These are phyloP conservation scores for Elaeidobius kamerunicus DNA, from an alignment of 2,888 invertebrate species.

Conservation along the genomic window DNA sequence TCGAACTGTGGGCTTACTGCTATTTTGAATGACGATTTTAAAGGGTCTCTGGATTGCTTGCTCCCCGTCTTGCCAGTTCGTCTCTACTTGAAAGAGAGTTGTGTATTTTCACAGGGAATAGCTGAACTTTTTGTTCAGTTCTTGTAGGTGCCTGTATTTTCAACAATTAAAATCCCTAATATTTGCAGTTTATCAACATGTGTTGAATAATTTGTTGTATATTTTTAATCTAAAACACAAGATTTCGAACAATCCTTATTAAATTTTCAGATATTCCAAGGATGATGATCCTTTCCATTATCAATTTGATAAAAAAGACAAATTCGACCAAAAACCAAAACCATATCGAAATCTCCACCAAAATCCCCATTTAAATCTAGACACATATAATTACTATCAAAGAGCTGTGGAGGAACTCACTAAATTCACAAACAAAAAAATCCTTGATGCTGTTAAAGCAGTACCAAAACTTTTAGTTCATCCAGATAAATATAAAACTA, in stretches of 20 bases:
- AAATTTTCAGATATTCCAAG: constrained; percentile 7
- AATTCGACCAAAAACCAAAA: background rate
- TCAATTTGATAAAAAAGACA: background rate
- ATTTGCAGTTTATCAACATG: too few species aligned
- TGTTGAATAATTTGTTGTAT: too few species aligned
- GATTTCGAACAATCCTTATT: background rate
- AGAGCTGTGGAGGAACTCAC: constrained; percentile 10
- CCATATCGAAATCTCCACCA: background rate
- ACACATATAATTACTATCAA: constrained; percentile 9
- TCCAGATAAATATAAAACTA: background rate
- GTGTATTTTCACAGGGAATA: too few species aligned
- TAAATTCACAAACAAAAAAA: constrained; percentile 9
- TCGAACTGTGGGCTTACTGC: too few species aligned
- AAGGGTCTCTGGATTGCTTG: too few species aligned
- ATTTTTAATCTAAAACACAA: too few species aligned
- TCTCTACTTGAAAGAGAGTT: too few species aligned
- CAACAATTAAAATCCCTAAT: too few species aligned
- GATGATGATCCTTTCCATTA: constrained; percentile 1
- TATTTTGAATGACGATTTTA: too few species aligned
- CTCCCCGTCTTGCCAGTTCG: too few species aligned
- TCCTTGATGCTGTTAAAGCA: background rate
- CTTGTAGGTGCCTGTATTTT: too few species aligned
- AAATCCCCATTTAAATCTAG: background rate
- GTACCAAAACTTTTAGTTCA: background rate
- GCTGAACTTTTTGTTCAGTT: too few species aligned